phyloP scores from a whole-genome alignment of 2,113 vertebrate genomes.

The Mus musculus region DNA sequence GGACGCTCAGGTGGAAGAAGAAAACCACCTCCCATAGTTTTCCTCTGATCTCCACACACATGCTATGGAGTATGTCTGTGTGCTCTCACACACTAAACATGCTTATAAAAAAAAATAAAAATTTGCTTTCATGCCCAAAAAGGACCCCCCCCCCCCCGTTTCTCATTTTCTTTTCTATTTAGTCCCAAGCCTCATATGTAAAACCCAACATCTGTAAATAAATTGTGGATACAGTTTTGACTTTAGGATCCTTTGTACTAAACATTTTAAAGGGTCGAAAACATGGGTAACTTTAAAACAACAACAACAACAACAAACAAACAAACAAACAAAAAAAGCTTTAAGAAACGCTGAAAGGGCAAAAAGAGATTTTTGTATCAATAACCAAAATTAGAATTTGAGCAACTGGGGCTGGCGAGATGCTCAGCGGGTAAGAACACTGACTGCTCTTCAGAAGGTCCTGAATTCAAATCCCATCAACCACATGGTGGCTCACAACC shows the following conservation, averaged over 20 bases:
- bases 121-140: neutral
- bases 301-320: too few relatives aligned
- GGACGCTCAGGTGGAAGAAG: neutral
- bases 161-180: neutral
- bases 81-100: neutral
- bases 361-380: neutral
- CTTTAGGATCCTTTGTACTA: neutral
- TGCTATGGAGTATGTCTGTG: neutral
- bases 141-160: too few relatives aligned
- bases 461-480: too few relatives aligned
- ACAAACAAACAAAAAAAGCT: too few relatives aligned
- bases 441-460: too few relatives aligned
- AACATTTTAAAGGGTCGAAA: neutral
- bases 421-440: too few relatives aligned
- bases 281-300: neutral
- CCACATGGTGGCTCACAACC: too few relatives aligned
- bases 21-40: neutral
- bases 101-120: constrained; percentile 11
- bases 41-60: neutral
- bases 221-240: neutral
- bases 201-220: neutral
- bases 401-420: neutral
- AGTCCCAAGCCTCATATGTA: neutral
- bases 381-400: neutral
- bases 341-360: neutral